Conservation (phyloP, 2,797 vertebrate genomes). For the Poecilia gillii region DNA sequence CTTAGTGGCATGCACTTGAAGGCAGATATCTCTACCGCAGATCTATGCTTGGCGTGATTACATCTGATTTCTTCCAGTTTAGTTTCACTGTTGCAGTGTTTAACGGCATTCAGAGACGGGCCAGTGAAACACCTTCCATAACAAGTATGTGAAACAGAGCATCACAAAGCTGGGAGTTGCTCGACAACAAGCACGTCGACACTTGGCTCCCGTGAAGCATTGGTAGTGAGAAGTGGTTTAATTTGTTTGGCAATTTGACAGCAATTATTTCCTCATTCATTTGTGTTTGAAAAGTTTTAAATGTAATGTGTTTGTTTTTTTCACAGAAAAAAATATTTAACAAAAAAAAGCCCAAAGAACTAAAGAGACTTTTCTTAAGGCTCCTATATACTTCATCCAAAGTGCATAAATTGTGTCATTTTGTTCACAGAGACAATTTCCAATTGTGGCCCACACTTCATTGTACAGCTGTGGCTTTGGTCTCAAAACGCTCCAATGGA, state of each 20-base stretch:
- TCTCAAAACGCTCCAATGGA: too few relatives aligned
- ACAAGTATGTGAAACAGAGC: not conserved
- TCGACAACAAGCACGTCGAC: not conserved
- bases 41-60: slow-evolving; percentile 32
- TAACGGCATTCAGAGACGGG: not conserved
- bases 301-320: not conserved
- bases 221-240: not conserved
- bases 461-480: not conserved
- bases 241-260: not conserved
- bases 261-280: not conserved
- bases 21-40: slow-evolving; percentile 10
- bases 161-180: not conserved
- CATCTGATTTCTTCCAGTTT: slow-evolving; percentile 23
- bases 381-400: not conserved
- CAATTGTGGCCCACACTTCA: not conserved
- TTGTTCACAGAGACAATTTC: too few relatives aligned
- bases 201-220: not conserved
- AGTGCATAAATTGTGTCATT: too few relatives aligned
- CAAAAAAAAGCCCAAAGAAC: too few relatives aligned
- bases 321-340: not conserved
- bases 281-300: not conserved
- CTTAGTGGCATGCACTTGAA: slow-evolving; percentile 26
- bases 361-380: not conserved
- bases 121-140: not conserved
- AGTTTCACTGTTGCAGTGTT: not conserved